These are phyloP conservation scores for Casuarius casuarius DNA, from an alignment of 2,113 vertebrate species.

Conservation along the genomic window DNA sequence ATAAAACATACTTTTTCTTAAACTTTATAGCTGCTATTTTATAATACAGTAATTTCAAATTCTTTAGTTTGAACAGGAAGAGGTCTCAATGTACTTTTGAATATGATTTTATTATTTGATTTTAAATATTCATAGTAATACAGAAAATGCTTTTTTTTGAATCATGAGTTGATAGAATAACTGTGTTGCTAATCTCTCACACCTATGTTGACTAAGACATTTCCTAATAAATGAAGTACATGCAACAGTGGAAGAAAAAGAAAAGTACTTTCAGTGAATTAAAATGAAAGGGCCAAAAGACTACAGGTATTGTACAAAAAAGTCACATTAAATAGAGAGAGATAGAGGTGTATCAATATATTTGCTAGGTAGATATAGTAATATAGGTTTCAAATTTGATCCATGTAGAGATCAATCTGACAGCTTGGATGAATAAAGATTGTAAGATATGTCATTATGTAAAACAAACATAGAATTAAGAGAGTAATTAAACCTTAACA, in stretches of 20 bases:
- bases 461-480: not conserved
- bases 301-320: not conserved
- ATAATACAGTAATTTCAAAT: not conserved
- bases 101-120: slow-evolving; percentile 36
- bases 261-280: slow-evolving; percentile 27
- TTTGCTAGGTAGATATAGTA: slow-evolving; percentile 36
- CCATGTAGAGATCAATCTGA: not conserved
- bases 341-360: not conserved
- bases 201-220: slow-evolving; percentile 63
- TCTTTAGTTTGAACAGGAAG: slow-evolving; percentile 9
- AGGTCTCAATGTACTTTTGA: slow-evolving; percentile 35
- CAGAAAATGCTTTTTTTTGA: slow-evolving; percentile 35
- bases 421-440: not conserved
- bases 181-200: slow-evolving; percentile 54
- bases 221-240: slow-evolving; percentile 50
- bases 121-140: slow-evolving; percentile 48
- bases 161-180: slow-evolving; percentile 63
- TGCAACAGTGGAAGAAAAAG: slow-evolving; percentile 32
- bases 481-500: not conserved
- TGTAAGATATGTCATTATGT: not conserved
- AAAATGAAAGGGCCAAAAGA: slow-evolving; percentile 44
- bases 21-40: slow-evolving; percentile 14
- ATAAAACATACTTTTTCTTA: slow-evolving; percentile 16
- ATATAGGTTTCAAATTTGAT: not conserved
- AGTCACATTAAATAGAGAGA: not conserved